Conservation (phyloP, 2,888 invertebrate genomes). For the Biston betularia region DNA sequence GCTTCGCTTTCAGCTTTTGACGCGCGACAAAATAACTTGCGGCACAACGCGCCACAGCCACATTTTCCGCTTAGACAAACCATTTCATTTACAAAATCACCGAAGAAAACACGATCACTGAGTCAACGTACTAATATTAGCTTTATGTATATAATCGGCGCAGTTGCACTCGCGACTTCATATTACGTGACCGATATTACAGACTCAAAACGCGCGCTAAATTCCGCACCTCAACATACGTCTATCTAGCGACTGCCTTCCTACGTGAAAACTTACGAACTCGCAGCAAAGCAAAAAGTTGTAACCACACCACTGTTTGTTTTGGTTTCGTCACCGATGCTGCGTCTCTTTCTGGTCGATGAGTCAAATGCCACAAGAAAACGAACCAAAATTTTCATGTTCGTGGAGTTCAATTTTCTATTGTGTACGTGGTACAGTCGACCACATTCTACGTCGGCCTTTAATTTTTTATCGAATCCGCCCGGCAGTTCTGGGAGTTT, state of each 20-base stretch:
- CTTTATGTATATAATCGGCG: neutral
- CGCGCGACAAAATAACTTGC: conserved; percentile 71
- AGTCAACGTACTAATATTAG: conserved; percentile 37
- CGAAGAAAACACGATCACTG: conserved; percentile 45
- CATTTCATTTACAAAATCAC: conserved; percentile 50
- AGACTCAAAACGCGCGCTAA: conserved; percentile 47
- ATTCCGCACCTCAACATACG: conserved; percentile 34
- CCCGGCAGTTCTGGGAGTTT: too few species aligned
- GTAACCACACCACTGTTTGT: conserved; percentile 36
- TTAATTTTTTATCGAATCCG: neutral
- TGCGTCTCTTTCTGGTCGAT: conserved; percentile 26
- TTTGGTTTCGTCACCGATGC: conserved; percentile 35
- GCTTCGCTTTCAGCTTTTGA: conserved; percentile 49
- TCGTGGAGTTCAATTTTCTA: conserved; percentile 3
- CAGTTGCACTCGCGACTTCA: conserved; percentile 53
- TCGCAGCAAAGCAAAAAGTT: conserved; percentile 25
- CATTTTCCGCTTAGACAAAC: conserved; percentile 67
- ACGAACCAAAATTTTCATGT: neutral
- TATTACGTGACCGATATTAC: conserved; percentile 68
- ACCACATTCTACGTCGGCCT: neutral
- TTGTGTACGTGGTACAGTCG: neutral
- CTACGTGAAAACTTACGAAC: conserved; percentile 46
- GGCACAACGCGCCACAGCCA: conserved; percentile 72
- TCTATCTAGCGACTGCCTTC: conserved; percentile 44
- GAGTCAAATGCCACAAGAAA: conserved; percentile 18